Base-by-base conservation (phyloP, 2,797 vertebrate genomes). In the Eulemur mongoz region DNA sequence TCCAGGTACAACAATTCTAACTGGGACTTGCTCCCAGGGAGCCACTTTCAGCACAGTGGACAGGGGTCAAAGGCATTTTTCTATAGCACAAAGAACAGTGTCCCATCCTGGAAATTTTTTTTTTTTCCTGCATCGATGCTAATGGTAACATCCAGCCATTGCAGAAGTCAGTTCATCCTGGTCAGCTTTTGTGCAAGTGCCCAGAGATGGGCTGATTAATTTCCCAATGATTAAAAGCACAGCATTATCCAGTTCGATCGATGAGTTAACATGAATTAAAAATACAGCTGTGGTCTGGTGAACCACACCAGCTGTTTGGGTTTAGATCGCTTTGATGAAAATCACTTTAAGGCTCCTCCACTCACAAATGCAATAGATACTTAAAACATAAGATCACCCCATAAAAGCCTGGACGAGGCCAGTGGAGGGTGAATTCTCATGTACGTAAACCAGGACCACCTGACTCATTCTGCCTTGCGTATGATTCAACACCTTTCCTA, bases 181-280 rank as follows among this genome's bases (percentile, higher is more conserved):
- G 59, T 61, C 38, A 1, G 72, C 81, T 69, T 89, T 40, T 32
- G 63, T 72, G 82, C 3, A 0, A 38, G 0, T 12, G 35, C 70
- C 83, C 38, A 12, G 63, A 57, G 84, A 82, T 15, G 1, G 23
- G 89, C 61, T 57, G 76, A 93, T 48, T 54, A 8, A 88, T 65
- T 72, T 59, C 83, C 89, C 72, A 22, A 35, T 32, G 91, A 96
- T 69, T 90, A 69, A 94, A 93, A 54, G 57, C 93, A 81, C 0
- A 18, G 78, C 7, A 4, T 6, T 1, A 57, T 15, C 82, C 72
- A 22, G 80, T 5, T 57, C 54, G 18, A 22, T 1, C 27, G 63
- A 73, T 2, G 83, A 93, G 91, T 78, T 81, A 75, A 75, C 75
- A 23, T 57, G 40, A 65, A 89, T 63, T 72, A 52, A n/a, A 76